Evolutionary conservation across 30 jellyfish, hydroid and myxozoan species (phyloP).

Genomic region (Euphysa ruthae): DNA sequence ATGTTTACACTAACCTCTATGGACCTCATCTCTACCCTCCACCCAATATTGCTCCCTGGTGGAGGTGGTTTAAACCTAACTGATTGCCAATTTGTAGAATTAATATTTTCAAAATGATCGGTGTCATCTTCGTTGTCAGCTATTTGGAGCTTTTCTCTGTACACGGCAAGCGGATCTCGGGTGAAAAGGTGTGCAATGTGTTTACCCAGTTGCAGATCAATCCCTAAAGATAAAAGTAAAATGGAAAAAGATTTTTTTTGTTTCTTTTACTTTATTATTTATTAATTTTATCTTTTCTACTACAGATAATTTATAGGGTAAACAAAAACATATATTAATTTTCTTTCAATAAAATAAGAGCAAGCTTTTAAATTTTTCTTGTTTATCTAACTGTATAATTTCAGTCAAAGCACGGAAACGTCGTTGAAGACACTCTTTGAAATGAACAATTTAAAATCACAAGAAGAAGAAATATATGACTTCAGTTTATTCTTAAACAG

Average conservation of each 20-base stretch:
- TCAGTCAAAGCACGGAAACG: no score
- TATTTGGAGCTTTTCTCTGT: constrained; percentile 51
- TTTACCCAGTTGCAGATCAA: constrained; percentile 72
- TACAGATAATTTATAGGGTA: neutral
- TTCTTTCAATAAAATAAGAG: neutral
- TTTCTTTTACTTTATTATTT: neutral
- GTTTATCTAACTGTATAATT: no score
- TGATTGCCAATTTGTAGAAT: constrained; percentile 95
- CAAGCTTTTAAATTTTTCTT: no score
- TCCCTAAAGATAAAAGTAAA: constrained; percentile 45
- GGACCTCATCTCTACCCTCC: constrained; percentile 98
- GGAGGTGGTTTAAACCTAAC: constrained; percentile 99
- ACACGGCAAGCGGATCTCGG: constrained; percentile 93
- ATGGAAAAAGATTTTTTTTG: neutral
- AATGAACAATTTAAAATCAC: no score
- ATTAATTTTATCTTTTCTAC: neutral
- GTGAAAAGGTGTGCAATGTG: constrained; percentile 96
- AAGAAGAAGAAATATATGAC: no score
- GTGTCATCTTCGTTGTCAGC: constrained; percentile 77
- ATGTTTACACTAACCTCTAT: constrained; percentile 95
- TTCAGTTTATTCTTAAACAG: no score
- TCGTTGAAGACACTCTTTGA: no score
- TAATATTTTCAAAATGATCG: constrained; percentile 91
- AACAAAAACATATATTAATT: neutral
- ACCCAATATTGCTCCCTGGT: constrained; percentile 88